Evolutionary conservation across 2,113 vertebrate genomes (phyloP).

Genomic region (Hyla sarda): DNA sequence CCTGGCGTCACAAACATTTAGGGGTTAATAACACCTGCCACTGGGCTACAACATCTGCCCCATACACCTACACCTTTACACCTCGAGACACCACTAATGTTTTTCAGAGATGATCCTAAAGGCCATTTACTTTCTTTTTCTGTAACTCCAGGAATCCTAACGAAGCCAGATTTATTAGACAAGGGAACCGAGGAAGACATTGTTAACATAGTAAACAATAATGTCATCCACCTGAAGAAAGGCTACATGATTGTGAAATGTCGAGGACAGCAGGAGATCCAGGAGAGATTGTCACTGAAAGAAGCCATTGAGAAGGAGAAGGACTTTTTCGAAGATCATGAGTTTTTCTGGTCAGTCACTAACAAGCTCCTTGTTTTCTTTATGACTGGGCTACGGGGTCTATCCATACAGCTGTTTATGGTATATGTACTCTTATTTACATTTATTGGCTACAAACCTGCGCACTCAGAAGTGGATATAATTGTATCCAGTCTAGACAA

Average conservation of each 20-base stretch:
- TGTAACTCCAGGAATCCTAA: conserved; percentile 81
- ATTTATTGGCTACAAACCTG: too few relatives aligned
- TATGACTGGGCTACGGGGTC: not conserved
- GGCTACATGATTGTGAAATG: conserved; percentile 93
- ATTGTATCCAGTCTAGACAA: too few relatives aligned
- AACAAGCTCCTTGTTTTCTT: not conserved
- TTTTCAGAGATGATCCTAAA: not conserved
- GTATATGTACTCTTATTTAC: too few relatives aligned
- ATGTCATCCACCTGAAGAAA: conserved; percentile 78
- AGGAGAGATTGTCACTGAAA: conserved; percentile 71
- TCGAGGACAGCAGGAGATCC: conserved; percentile 80
- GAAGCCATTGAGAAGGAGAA: conserved; percentile 78
- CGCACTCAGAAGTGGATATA: too few relatives aligned
- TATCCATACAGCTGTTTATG: too few relatives aligned
- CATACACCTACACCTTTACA: too few relatives aligned
- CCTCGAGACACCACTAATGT: too few relatives aligned
- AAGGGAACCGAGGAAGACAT: conserved; percentile 79
- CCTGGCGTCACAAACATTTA: too few relatives aligned
- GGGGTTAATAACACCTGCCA: too few relatives aligned
- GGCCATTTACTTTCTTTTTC: not conserved
- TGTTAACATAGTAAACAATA: conserved; percentile 77
- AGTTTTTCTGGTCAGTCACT: conserved; percentile 73
- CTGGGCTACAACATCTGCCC: too few relatives aligned
- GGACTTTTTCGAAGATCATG: conserved; percentile 79
- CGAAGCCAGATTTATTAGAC: conserved; percentile 89